Conservation (phyloP, 2,113 vertebrate species). For the Lanius collurio region DNA sequence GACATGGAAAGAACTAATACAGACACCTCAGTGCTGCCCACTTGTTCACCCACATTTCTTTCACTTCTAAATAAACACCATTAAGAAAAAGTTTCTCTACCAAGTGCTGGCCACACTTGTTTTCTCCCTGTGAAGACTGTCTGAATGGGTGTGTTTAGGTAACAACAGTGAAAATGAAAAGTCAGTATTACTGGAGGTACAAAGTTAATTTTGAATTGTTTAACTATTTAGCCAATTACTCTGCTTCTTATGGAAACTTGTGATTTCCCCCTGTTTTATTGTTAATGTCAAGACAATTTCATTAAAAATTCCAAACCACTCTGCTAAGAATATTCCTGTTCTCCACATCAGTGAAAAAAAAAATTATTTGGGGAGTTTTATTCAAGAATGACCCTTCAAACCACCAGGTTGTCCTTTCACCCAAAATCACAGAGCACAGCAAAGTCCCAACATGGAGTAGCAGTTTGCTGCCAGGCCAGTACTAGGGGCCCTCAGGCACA, state of each 20-base stretch:
- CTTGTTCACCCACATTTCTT: neutral
- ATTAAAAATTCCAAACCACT: neutral
- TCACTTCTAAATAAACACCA: neutral
- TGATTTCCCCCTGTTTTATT: accelerated
- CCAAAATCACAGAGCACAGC: neutral
- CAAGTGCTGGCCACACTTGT: neutral
- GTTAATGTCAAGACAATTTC: neutral
- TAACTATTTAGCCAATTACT: neutral
- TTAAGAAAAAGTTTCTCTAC: neutral
- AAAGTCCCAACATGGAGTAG: neutral
- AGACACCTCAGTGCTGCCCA: neutral
- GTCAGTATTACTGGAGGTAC: neutral
- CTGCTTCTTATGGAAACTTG: neutral
- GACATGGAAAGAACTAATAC: neutral
- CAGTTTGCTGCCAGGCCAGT: neutral
- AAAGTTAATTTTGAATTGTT: neutral
- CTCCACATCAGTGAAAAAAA: neutral
- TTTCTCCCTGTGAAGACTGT: neutral
- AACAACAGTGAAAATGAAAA: neutral
- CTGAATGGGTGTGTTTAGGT: neutral
- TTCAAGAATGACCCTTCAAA: neutral
- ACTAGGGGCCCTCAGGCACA: neutral
- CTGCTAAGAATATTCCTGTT: neutral
- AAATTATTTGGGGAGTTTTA: neutral
- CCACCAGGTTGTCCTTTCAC: neutral